Conservation (phyloP, 2,113 vertebrate species). For the Pristiophorus japonicus region DNA sequence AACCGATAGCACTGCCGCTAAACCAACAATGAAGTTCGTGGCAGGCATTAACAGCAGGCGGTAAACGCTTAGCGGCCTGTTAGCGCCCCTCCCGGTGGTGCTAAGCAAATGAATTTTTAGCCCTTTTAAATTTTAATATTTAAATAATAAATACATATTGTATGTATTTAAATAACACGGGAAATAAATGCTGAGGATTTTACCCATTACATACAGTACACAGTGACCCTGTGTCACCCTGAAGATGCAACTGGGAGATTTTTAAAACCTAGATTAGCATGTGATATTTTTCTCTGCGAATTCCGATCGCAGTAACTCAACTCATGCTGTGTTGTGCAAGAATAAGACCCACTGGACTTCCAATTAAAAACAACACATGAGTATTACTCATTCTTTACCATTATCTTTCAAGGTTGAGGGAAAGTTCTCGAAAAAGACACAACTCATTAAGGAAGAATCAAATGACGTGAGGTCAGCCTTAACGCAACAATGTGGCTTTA, state of each 20-base stretch:
- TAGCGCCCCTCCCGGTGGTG: too few relatives aligned
- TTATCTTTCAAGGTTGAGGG: background rate
- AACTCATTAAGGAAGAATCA: slow-evolving; percentile 15
- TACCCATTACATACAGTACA: background rate
- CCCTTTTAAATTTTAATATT: too few relatives aligned
- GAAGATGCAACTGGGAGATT: background rate
- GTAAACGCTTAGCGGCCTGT: too few relatives aligned
- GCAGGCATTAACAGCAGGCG: too few relatives aligned
- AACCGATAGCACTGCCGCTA: too few relatives aligned
- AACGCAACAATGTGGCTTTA: background rate
- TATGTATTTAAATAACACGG: too few relatives aligned
- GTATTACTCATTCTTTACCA: slow-evolving; percentile 20
- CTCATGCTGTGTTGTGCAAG: background rate
- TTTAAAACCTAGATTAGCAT: background rate
- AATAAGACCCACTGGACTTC: background rate
- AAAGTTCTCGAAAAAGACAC: background rate
- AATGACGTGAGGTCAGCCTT: background rate
- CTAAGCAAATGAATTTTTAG: too few relatives aligned
- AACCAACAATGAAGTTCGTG: too few relatives aligned
- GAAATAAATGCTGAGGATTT: background rate
- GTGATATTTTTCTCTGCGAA: background rate
- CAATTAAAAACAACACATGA: background rate
- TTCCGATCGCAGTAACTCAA: background rate
- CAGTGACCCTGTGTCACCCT: background rate
- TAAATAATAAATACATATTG: too few relatives aligned